Conservation (phyloP, 1,140 invertebrate species). For the Drosophila pandora region DNA sequence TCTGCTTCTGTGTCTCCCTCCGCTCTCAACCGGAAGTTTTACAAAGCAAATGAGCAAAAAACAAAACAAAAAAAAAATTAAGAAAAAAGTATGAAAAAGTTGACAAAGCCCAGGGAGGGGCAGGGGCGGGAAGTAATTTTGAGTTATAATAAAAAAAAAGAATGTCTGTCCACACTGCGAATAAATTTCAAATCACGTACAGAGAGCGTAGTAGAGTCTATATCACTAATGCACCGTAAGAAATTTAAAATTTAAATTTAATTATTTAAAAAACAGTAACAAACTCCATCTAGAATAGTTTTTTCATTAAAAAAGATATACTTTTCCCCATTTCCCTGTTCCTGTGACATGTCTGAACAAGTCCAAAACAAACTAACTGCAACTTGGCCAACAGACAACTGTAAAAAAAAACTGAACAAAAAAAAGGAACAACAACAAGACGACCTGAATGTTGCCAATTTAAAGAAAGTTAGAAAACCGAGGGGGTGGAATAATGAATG, state of each 20-base stretch:
- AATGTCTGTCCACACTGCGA: slow-evolving; percentile 47
- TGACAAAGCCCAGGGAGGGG: slow-evolving; percentile 27
- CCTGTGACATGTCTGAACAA: too few relatives aligned
- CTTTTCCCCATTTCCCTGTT: too few relatives aligned
- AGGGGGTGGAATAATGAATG: slow-evolving; percentile 34
- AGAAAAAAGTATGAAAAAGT: slow-evolving; percentile 46
- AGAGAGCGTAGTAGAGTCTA: slow-evolving; percentile 44
- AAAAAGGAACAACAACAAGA: slow-evolving; percentile 14
- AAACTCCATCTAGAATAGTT: too few relatives aligned
- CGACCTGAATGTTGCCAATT: slow-evolving; percentile 66
- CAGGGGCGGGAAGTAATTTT: slow-evolving; percentile 35
- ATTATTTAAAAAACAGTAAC: neutral
- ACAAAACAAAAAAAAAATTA: slow-evolving; percentile 25
- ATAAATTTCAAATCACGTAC: slow-evolving; percentile 82
- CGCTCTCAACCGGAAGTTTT: slow-evolving; percentile 73
- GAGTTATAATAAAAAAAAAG: slow-evolving; percentile 60
- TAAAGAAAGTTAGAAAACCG: slow-evolving; percentile 54
- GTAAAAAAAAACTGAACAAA: neutral
- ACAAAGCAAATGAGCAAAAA: slow-evolving; percentile 80
- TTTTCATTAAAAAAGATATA: too few relatives aligned
- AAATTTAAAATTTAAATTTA: neutral
- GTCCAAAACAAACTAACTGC: slow-evolving; percentile 57
- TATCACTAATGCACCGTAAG: slow-evolving; percentile 27
- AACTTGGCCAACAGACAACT: slow-evolving; percentile 39
- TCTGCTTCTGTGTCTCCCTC: slow-evolving; percentile 47